Percentiles rank a stretch among this genome's conserved stretches.
These are phyloP conservation scores for Semnopithecus entellus DNA, from an alignment of 2,113 vertebrate species.

Conservation along the genomic window DNA sequence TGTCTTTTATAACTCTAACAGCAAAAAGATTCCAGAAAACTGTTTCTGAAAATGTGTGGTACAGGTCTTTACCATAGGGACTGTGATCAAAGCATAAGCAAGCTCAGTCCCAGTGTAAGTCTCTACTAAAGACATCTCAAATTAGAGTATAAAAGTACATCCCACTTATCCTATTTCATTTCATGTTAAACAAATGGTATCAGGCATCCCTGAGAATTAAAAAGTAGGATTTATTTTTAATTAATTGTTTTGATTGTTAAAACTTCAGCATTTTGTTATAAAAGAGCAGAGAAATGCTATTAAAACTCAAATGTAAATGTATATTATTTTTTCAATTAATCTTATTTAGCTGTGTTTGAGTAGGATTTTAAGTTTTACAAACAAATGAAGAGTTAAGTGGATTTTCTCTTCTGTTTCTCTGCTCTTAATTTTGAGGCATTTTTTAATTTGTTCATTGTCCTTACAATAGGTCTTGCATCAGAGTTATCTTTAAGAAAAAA, in stretches of 20 bases:
- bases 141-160: neutral
- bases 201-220: neutral
- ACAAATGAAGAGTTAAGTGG: neutral
- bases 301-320: neutral
- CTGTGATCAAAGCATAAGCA: neutral
- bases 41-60: neutral
- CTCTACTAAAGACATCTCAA: neutral
- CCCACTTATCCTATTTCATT: neutral
- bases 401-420: neutral
- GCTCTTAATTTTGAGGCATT: neutral
- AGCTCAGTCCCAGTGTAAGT: neutral
- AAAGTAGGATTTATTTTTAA: slow-evolving; percentile 35
- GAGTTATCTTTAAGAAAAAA: neutral
- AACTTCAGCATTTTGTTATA: neutral
- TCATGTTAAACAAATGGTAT: neutral
- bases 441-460: neutral
- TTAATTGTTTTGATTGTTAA: neutral
- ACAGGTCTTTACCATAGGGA: neutral
- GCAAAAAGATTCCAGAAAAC: neutral
- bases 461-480: neutral
- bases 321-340: neutral
- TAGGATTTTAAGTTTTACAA: neutral
- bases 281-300: neutral
- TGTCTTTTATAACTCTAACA: neutral
- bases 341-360: neutral